Conservation (phyloP, 2,113 vertebrate species). For the Scytalopus superciliaris region DNA sequence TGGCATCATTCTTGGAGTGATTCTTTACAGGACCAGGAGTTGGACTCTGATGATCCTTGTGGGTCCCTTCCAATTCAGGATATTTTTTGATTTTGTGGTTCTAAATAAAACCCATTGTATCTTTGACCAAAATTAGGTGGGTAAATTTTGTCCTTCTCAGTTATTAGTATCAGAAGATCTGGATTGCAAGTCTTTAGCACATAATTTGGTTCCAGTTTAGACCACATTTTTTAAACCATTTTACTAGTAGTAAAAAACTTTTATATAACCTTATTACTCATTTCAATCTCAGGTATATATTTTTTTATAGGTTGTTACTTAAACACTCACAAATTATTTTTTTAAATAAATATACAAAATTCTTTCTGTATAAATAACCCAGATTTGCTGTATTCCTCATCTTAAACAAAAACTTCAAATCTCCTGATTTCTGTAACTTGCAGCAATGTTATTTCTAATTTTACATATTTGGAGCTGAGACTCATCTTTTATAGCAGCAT, state of each 20-base stretch:
- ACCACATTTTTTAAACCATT: slow-evolving; percentile 55
- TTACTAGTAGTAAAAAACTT: slow-evolving; percentile 51
- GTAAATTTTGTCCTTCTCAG: slow-evolving; percentile 47
- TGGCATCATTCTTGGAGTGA: not conserved
- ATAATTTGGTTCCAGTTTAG: slow-evolving; percentile 45
- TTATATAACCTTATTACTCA: slow-evolving; percentile 62
- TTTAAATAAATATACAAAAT: too few species aligned
- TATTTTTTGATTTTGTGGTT: not conserved
- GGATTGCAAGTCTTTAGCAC: slow-evolving; percentile 15
- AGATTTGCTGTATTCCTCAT: slow-evolving; percentile 34
- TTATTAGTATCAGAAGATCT: slow-evolving; percentile 21
- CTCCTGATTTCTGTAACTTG: slow-evolving; percentile 46
- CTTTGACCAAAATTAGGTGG: not conserved
- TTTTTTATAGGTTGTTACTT: slow-evolving; percentile 65
- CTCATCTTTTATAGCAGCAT: slow-evolving; percentile 28
- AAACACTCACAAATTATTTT: slow-evolving; percentile 57
- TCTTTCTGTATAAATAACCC: slow-evolving; percentile 20
- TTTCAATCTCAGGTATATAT: slow-evolving; percentile 45
- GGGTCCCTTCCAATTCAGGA: not conserved
- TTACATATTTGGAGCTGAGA: not conserved
- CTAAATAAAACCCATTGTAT: slow-evolving; percentile 51
- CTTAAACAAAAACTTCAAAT: slow-evolving; percentile 54
- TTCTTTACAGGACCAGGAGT: not conserved
- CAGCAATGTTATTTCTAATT: slow-evolving; percentile 54
- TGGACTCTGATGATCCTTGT: not conserved